These are phyloP conservation scores for Epiperipatus broadwayi DNA, from an alignment of 2,888 invertebrate species.

Conservation along the genomic window DNA sequence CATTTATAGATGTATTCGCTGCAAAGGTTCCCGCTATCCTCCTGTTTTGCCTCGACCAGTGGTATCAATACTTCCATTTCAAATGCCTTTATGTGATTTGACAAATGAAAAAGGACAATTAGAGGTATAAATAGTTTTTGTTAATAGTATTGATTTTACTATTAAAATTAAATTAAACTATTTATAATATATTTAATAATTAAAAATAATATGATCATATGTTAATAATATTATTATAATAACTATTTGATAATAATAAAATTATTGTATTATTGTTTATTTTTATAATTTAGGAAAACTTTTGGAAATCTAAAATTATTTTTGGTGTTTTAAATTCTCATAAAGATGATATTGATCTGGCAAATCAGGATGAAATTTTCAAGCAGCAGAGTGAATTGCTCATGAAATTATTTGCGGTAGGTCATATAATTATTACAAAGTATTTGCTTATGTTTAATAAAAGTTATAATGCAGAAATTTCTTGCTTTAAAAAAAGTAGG, in stretches of 20 bases:
- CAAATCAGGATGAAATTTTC: constrained; percentile 35
- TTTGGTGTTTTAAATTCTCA: constrained; percentile 21
- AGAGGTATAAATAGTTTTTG: constrained; percentile 44
- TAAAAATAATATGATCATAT: too few relatives aligned
- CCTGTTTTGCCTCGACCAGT: constrained; percentile 66
- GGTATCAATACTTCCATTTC: constrained; percentile 46
- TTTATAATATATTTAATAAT: too few relatives aligned
- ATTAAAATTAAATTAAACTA: too few relatives aligned
- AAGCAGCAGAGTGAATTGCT: constrained; percentile 52
- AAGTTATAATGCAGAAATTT: too few relatives aligned
- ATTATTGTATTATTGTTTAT: constrained; percentile 1
- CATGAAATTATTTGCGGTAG: constrained; percentile 73
- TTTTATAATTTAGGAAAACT: constrained; percentile 24
- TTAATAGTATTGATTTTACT: too few relatives aligned
- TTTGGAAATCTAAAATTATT: constrained; percentile 21
- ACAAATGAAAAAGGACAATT: constrained; percentile 57
- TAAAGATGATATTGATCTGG: constrained; percentile 23
- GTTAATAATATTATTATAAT: too few relatives aligned
- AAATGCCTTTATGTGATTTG: constrained; percentile 55
- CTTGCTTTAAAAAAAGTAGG: too few relatives aligned
- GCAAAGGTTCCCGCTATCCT: constrained; percentile 73
- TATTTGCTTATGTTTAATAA: too few relatives aligned
- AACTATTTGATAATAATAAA: too few relatives aligned
- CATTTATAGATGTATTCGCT: constrained; percentile 48
- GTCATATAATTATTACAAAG: too few relatives aligned